Evolutionary conservation across 1,140 invertebrate species (phyloP), one percentile per base, ranked within the genome.

Genomic region (Leucophenga varia): DNA sequence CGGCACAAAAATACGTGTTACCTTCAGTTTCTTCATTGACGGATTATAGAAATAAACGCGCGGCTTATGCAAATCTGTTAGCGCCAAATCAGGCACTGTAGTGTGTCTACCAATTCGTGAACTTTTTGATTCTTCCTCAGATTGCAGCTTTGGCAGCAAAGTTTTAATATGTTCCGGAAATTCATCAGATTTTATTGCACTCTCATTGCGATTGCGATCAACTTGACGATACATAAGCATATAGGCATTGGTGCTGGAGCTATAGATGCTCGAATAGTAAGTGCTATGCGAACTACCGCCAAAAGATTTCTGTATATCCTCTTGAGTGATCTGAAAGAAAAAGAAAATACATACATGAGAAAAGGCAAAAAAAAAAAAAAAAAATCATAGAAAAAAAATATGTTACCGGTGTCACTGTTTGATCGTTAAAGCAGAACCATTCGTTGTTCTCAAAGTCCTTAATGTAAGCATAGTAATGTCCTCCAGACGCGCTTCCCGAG

Each of bases 381-480:
- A 18, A 39, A 39, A 8, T 39, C 14, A 18, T 39, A 6, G 13
- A 18, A 39, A 39, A 5, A 25, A 18, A 20, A 47, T 16, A 73
- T 74, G n/a, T 72, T 74, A 87, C 84, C 60, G 79, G 71, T 16
- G 77, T 79, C 13, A 89, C 87, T 58, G 77, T 82, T 72, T 89
- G 86, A 76, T 93, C 91, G 71, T 93, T 91, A 64, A 90, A 93
- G 65, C 89, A 89, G 63, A 84, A 86, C 91, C 91, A 93, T 52
- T 86, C 78, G 13, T 82, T 78, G 22, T 81, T 87, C 34, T 81
- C 77, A 38, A 92, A 90, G 67, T 93, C 92, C 81, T 93, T 94
- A 34, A 95, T 93, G 58, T 95, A 95, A 14, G 91, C 92, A 75
- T 93, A 96, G 76, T 96, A 96, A 77, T 96, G 93, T 1, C 93